A percentile compares a stretch with the other conserved stretches of the same genome.
phyloP scores from a whole-genome alignment of 2,797 vertebrate species.

The Atherinosoma microstoma region DNA sequence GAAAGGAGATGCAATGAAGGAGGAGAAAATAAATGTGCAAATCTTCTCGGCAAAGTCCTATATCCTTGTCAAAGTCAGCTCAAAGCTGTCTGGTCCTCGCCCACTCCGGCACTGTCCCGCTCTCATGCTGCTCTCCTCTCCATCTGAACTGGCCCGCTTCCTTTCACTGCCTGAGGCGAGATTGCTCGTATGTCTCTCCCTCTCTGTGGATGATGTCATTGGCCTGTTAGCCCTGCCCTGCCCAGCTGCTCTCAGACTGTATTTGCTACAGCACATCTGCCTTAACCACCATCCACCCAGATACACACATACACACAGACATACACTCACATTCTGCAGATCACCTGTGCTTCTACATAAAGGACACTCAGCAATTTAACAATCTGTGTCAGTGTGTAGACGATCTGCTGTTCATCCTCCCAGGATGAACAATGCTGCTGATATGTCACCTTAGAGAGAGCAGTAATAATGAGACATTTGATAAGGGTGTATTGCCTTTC shows the following conservation, averaged over 20 bases:
- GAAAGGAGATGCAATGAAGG: constrained; percentile 52
- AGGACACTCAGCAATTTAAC: constrained; percentile 6
- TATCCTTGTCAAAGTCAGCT: constrained; percentile 66
- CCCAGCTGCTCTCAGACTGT: constrained; percentile 81
- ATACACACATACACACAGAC: constrained; percentile 29
- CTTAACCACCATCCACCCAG: constrained; percentile 45
- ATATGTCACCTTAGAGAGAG: neutral
- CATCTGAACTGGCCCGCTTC: constrained; percentile 71
- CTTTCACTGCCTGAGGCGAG: constrained; percentile 65
- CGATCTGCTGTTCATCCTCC: neutral
- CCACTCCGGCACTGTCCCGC: constrained; percentile 66
- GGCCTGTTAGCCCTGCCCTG: constrained; percentile 85
- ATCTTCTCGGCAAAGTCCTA: constrained; percentile 67
- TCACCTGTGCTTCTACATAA: constrained; percentile 15
- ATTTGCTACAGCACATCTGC: constrained; percentile 84
- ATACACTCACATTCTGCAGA: neutral
- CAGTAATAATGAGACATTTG: neutral
- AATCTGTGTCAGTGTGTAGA: constrained; percentile 1
- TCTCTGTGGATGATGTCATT: constrained; percentile 88
- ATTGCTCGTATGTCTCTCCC: constrained; percentile 65
- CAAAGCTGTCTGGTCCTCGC: constrained; percentile 73
- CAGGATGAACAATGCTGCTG: neutral
- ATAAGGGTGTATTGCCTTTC: neutral
- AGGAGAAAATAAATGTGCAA: constrained; percentile 56
- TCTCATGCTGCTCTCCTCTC: constrained; percentile 75